Conservation (phyloP, 2,797 vertebrate species). For the Bucorvus abyssinicus region DNA sequence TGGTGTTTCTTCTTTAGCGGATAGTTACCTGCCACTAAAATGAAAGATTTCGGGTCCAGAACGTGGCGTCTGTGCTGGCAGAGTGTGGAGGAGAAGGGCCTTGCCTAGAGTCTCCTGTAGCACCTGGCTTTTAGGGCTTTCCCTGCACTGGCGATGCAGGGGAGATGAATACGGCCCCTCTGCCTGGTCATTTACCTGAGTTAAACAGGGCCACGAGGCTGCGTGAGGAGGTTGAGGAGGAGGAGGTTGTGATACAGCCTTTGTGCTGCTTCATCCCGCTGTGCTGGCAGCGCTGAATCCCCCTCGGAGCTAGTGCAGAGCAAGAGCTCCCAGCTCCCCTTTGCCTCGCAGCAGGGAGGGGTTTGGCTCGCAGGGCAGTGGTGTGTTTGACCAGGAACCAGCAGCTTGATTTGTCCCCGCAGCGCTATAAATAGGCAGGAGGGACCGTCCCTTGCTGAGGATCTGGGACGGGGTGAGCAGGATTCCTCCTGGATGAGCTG, state of each 20-base stretch:
- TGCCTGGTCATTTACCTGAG: too few species aligned
- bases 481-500: background rate
- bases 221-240: too few species aligned
- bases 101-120: accelerated
- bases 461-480: background rate
- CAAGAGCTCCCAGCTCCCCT: too few species aligned
- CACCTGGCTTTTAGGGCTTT: background rate
- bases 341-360: background rate
- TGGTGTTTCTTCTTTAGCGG: too few species aligned
- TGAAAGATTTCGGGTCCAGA: too few species aligned
- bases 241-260: accelerated
- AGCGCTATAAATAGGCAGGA: background rate
- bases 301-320: too few species aligned
- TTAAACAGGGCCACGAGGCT: too few species aligned
- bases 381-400: background rate
- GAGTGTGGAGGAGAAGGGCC: background rate
- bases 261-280: background rate
- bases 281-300: background rate
- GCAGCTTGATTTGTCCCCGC: accelerated
- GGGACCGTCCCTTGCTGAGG: background rate
- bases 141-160: too few species aligned
- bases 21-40: background rate
- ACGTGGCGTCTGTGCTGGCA: accelerated
- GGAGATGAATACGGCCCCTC: too few species aligned
- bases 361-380: background rate